Conservation (phyloP, 2,797 vertebrate genomes). For the Cottoperca gobio region DNA sequence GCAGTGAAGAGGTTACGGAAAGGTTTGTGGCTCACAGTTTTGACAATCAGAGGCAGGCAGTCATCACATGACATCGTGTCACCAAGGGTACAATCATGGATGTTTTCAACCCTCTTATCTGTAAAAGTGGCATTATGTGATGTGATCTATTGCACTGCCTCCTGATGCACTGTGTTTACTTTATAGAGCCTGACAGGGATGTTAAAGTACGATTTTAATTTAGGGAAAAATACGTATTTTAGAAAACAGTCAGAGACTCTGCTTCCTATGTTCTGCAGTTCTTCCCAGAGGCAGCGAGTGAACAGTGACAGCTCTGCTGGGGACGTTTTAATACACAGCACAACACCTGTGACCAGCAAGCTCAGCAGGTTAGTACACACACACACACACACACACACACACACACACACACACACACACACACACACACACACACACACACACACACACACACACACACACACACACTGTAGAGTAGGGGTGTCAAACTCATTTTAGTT, state of each 20-base stretch:
- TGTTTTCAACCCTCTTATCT: background rate
- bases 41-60: background rate
- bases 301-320: slow-evolving; percentile 60
- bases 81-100: background rate
- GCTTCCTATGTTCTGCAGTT: slow-evolving; percentile 41
- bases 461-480: no score
- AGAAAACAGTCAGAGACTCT: slow-evolving; percentile 6
- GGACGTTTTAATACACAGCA: slow-evolving; percentile 25
- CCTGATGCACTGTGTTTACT: background rate
- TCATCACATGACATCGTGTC: background rate
- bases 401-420: background rate
- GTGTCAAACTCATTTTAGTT: no score
- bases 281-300: slow-evolving; percentile 47
- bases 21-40: background rate
- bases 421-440: background rate
- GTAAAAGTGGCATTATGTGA: background rate
- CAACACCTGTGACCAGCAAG: slow-evolving; percentile 46
- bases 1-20: background rate
- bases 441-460: no score
- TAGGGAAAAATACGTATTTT: background rate
- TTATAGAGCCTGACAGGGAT: background rate
- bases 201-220: background rate
- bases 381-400: background rate
- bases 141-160: background rate
- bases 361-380: slow-evolving; percentile 58